phyloP scores from a whole-genome alignment of 64 coral and sea anemone genomes.

The Dendronephthya gigantea region DNA sequence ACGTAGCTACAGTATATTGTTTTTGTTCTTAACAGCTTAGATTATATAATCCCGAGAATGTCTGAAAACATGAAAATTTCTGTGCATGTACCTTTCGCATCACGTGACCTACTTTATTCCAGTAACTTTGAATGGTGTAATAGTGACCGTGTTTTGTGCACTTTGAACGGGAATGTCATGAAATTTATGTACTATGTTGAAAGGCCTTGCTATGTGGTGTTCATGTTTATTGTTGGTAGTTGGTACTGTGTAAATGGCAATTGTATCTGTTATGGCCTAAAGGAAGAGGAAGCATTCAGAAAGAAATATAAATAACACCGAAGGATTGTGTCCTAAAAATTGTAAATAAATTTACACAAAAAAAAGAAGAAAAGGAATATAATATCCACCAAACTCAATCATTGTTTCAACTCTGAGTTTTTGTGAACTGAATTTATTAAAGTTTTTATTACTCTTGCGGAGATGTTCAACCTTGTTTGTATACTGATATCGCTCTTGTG shows the following conservation, averaged over 20 bases:
- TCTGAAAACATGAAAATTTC: no score
- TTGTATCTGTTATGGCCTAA: background rate
- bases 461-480: no score
- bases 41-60: no score
- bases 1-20: no score
- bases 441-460: no score
- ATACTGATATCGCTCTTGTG: no score
- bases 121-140: no score
- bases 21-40: no score
- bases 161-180: background rate
- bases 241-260: background rate
- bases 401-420: background rate
- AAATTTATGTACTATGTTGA: background rate
- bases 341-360: constrained; percentile 3
- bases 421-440: no score
- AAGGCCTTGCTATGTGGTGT: background rate
- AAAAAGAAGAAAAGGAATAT: background rate
- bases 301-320: background rate
- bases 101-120: no score
- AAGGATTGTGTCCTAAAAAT: background rate
- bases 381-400: background rate
- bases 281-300: background rate
- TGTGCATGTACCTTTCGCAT: no score
- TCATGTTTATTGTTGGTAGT: background rate
- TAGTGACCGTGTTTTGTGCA: background rate